phyloP scores from a whole-genome alignment of 2,113 vertebrate species.

The Forbesichthys papilliferus region DNA sequence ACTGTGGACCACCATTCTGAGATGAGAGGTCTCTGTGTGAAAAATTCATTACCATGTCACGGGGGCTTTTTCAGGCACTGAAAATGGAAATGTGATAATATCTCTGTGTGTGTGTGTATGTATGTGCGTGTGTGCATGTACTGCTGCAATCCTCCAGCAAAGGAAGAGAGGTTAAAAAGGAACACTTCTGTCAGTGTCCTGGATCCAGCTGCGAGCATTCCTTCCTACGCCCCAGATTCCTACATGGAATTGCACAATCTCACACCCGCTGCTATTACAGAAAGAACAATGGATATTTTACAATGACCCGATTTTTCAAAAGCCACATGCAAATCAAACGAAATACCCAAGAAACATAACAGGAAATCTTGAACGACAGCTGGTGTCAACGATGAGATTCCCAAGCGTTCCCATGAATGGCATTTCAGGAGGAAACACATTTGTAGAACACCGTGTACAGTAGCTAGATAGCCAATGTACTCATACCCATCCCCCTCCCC shows the following conservation, averaged over 20 bases:
- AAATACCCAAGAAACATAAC: background rate
- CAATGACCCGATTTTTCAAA: constrained; percentile 1
- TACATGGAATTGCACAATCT: constrained; percentile 75
- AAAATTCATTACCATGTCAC: constrained; percentile 66
- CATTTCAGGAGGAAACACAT: constrained; percentile 66
- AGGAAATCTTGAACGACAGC: background rate
- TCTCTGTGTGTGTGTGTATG: constrained; percentile 14
- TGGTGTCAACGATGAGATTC: constrained; percentile 22
- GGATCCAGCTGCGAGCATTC: constrained; percentile 71
- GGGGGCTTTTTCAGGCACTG: constrained; percentile 56
- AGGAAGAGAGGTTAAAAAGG: constrained; percentile 58
- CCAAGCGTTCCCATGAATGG: constrained; percentile 49
- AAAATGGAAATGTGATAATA: constrained; percentile 38
- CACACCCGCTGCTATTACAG: constrained; percentile 58
- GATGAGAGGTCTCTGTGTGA: constrained; percentile 63
- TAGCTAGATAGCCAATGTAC: constrained; percentile 43
- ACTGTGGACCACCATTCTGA: constrained; percentile 50
- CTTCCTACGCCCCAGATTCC: constrained; percentile 75
- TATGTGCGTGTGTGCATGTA: constrained; percentile 5
- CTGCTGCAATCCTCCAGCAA: constrained; percentile 25
- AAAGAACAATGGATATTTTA: constrained; percentile 54
- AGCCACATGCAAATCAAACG: background rate
- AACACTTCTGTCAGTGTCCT: constrained; percentile 72
- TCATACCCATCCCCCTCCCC: constrained; percentile 21
- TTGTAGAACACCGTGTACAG: constrained; percentile 65